Evolutionary conservation across 2,888 invertebrate species (phyloP), one percentile per base, ranked within the genome.

Genomic region (Callosobruchus maculatus): DNA sequence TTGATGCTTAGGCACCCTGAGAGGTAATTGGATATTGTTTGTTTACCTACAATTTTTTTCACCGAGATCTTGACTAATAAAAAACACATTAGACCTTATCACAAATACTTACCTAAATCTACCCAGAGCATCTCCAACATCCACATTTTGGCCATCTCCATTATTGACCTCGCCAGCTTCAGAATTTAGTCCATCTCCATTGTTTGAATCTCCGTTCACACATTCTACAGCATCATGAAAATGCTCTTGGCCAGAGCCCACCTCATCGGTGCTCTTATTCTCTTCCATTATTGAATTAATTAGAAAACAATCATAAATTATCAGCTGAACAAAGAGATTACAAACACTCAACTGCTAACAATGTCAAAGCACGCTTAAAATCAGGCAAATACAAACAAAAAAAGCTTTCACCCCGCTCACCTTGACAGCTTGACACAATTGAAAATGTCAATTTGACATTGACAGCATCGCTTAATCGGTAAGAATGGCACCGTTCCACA

Each of bases 51-150:
- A n/a, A n/a, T n/a, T n/a, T n/a, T 22, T 9, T 30, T 66, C 20
- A 20, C 71, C 31, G 21, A 66, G 66, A 21, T 13, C 21, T 72
- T 22, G 66, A 20, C 3, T 30, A 72, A 68, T 68, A 68, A 20
- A 67, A 22, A 21, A 68, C 22, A 49, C 49, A 49, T 49, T 13
- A 1, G 4, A 49, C 2, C 4, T 3, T 49, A 13, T 49, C 20
- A 74, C 69, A 68, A 66, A 30, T 18, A 72, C 20, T 79, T 81
- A 85, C 85, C 82, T 83, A 67, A 81, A 78, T 78, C 82, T 84
- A 68, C 86, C 85, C 21, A 79, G 75, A 72, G 82, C 82, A 74
- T 82, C 82, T 71, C 80, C 77, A 73, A 81, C 82, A 73, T 79
- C 80, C 21, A 81, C 71, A 74, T 82, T 81, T 73, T 81, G 80